These are phyloP conservation scores for Drosophila athabasca DNA, from an alignment of 1,140 invertebrate genomes.

Conservation along the genomic window DNA sequence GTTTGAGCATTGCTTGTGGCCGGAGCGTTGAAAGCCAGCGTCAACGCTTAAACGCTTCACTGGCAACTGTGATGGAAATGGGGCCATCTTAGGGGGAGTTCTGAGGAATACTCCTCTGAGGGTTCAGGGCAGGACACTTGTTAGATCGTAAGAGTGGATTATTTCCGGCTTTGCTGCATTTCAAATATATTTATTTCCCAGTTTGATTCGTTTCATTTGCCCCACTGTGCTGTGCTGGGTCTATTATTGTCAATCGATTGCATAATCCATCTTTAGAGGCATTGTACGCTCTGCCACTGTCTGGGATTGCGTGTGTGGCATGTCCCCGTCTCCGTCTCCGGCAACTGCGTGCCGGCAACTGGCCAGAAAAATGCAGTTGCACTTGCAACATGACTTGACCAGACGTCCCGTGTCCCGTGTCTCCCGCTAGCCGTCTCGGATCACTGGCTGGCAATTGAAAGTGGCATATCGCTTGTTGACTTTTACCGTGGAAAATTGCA, in stretches of 20 bases:
- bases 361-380: constrained; percentile 59
- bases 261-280: constrained; percentile 42
- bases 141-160: background rate
- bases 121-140: background rate
- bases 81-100: constrained; percentile 7
- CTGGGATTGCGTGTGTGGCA: constrained; percentile 5
- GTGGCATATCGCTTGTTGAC: constrained; percentile 55
- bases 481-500: constrained; percentile 54
- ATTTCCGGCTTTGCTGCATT: no score
- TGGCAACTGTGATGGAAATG: constrained; percentile 39
- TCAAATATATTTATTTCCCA: no score
- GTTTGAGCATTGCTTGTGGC: constrained; percentile 30
- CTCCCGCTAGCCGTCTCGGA: background rate
- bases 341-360: constrained; percentile 20
- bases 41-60: constrained; percentile 65
- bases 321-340: constrained; percentile 1
- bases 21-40: constrained; percentile 59
- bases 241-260: constrained; percentile 38
- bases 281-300: constrained; percentile 22
- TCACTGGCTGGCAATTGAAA: constrained; percentile 58
- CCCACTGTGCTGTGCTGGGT: constrained; percentile 33
- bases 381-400: constrained; percentile 70
- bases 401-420: background rate
- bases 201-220: background rate
- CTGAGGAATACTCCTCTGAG: background rate